A percentile compares a stretch with the other conserved stretches of the same genome.
phyloP scores from a whole-genome alignment of 2,888 invertebrate genomes.

The Protula sp. region DNA sequence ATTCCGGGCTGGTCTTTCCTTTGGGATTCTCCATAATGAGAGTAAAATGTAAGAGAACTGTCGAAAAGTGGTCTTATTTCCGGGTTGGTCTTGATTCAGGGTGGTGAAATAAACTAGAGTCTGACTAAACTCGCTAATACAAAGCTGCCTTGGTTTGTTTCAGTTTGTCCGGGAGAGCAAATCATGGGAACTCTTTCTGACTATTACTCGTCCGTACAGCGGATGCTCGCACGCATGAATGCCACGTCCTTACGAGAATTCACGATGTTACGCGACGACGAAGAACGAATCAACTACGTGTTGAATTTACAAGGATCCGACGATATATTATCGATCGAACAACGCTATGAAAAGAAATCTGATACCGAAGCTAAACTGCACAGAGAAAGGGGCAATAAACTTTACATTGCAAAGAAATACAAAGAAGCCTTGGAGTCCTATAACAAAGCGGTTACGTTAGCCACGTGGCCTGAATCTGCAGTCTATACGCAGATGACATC shows the following conservation, averaged over 20 bases:
- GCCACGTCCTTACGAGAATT: conserved; percentile 6
- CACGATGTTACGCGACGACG: conserved; percentile 24
- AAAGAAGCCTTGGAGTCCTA: not conserved
- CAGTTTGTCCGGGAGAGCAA: too few relatives aligned
- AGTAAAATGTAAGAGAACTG: not conserved
- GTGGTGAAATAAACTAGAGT: not conserved
- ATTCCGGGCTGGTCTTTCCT: not conserved
- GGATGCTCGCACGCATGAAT: conserved; percentile 5
- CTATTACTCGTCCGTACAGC: conserved; percentile 13
- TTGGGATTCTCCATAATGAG: not conserved
- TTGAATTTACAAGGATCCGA: conserved; percentile 26
- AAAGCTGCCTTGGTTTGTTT: not conserved
- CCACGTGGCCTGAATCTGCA: not conserved
- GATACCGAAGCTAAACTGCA: not conserved
- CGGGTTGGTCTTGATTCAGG: too few relatives aligned
- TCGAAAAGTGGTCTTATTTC: too few relatives aligned
- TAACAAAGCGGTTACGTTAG: not conserved
- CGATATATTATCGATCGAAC: conserved; percentile 7
- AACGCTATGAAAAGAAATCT: not conserved
- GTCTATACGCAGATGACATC: too few relatives aligned
- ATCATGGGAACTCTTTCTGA: not conserved
- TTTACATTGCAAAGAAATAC: not conserved
- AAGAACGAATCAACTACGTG: conserved; percentile 25
- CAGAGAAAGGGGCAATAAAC: not conserved
- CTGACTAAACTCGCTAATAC: not conserved